These are phyloP conservation scores for Physeter macrocephalus DNA, from an alignment of 2,113 vertebrate genomes.

Conservation along the genomic window DNA sequence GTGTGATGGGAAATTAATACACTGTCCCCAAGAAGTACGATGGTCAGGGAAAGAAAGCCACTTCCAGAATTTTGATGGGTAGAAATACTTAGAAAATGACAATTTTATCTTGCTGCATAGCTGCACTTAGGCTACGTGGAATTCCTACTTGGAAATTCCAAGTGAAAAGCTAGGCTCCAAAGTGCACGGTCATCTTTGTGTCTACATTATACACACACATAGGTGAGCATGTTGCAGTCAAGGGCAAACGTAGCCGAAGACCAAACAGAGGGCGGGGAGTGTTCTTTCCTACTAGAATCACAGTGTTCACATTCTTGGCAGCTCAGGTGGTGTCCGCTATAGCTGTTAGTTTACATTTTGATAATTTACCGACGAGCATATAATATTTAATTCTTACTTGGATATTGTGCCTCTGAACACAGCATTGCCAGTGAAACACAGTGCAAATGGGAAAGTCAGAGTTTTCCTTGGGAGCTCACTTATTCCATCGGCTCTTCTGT, in stretches of 20 bases:
- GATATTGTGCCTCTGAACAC: slow-evolving; percentile 25
- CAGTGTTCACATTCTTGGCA: slow-evolving; percentile 54
- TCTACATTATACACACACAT: not conserved
- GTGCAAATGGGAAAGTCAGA: slow-evolving; percentile 50
- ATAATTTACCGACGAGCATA: slow-evolving; percentile 43
- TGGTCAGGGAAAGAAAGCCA: not conserved
- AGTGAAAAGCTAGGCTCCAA: not conserved
- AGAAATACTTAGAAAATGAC: not conserved
- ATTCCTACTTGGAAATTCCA: not conserved
- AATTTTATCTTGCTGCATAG: not conserved
- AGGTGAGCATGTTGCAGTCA: not conserved
- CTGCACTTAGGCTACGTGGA: not conserved
- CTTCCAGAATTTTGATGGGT: not conserved
- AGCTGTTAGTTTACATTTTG: slow-evolving; percentile 70
- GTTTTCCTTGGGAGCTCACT: slow-evolving; percentile 56
- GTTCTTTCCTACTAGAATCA: slow-evolving; percentile 58
- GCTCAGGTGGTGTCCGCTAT: not conserved
- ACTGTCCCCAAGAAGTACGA: not conserved
- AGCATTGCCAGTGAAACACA: slow-evolving; percentile 50
- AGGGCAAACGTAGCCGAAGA: not conserved
- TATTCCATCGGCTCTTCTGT: not conserved
- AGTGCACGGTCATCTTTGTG: not conserved
- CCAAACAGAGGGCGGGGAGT: not conserved
- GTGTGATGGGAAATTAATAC: not conserved
- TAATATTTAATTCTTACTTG: slow-evolving; percentile 63